These are phyloP conservation scores for Dermochelys coriacea DNA, from an alignment of 2,797 vertebrate genomes.

Conservation along the genomic window DNA sequence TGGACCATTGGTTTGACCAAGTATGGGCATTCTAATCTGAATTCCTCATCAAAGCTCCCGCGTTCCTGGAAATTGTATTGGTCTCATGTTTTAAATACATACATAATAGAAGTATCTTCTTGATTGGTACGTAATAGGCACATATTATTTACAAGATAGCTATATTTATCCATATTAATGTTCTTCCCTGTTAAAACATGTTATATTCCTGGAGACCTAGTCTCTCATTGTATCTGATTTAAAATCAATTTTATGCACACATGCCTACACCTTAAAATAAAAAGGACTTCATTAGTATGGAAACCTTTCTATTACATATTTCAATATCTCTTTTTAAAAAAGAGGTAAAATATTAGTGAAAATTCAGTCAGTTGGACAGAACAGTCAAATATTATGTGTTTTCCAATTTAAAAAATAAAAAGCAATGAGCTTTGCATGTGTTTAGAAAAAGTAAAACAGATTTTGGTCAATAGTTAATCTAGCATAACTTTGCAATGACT, in stretches of 20 bases:
- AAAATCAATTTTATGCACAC: neutral
- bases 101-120: neutral
- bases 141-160: neutral
- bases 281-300: neutral
- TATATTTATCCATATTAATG: neutral
- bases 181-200: neutral
- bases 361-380: neutral
- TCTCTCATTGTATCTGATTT: neutral
- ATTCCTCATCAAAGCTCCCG: fast-evolving
- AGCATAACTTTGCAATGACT: neutral
- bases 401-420: neutral
- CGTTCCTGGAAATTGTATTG: neutral
- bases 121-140: fast-evolving
- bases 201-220: neutral
- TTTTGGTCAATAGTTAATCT: neutral
- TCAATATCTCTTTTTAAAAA: neutral
- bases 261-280: neutral
- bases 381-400: neutral
- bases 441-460: neutral
- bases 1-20: no score
- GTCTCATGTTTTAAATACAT: neutral
- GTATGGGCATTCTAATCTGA: neutral
- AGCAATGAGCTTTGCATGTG: neutral
- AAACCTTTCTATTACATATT: neutral
- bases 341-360: neutral